Conservation (phyloP, 2,113 vertebrate species). For the Nycticryphes semicollaris region DNA sequence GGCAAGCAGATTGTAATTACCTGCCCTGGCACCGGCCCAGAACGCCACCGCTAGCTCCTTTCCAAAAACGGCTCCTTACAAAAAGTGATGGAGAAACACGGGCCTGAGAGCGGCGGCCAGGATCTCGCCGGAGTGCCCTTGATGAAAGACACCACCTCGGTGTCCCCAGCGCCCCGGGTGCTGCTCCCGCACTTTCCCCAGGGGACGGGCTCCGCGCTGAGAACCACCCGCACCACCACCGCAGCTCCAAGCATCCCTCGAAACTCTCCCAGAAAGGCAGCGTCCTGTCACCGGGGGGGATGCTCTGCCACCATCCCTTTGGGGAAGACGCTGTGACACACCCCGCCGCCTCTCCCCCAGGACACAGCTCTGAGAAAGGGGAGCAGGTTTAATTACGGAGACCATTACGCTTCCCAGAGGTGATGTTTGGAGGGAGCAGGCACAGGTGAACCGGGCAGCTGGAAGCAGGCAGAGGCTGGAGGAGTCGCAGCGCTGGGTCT, state of each 20-base stretch:
- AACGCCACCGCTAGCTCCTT: neutral
- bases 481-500: rapidly evolving
- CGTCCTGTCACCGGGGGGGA: rapidly evolving
- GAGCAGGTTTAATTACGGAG: neutral
- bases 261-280: neutral
- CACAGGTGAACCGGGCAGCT: neutral
- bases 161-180: neutral
- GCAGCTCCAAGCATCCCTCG: neutral
- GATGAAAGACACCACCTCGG: neutral
- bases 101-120: neutral
- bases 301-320: neutral
- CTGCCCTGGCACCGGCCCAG: neutral
- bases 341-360: neutral
- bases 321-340: neutral
- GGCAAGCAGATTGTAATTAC: conserved; percentile 3
- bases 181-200: rapidly evolving
- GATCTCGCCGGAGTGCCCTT: neutral
- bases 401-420: neutral
- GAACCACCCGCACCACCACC: neutral
- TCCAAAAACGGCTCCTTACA: neutral
- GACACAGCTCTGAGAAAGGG: rapidly evolving
- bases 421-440: rapidly evolving
- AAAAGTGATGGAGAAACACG: rapidly evolving
- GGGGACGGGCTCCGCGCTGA: rapidly evolving
- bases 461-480: neutral